phyloP scores from a whole-genome alignment of 2,797 vertebrate species.

The Valencia hispanica region DNA sequence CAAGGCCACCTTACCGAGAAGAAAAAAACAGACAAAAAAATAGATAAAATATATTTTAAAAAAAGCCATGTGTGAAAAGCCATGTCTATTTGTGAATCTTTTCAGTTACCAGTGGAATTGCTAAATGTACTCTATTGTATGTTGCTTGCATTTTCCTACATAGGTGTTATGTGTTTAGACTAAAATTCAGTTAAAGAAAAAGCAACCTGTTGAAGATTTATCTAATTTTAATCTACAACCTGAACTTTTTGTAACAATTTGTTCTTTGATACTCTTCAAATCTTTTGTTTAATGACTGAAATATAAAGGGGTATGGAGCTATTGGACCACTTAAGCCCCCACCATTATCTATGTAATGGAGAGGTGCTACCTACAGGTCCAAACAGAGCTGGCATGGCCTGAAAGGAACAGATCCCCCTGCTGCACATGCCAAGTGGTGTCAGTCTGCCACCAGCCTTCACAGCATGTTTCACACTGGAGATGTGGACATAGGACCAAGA shows the following conservation, averaged over 20 bases:
- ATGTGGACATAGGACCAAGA: conserved; percentile 45
- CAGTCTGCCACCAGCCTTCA: conserved; percentile 68
- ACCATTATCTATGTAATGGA: conserved; percentile 13
- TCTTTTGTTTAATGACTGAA: conserved; percentile 5
- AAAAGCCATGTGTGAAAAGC: no score
- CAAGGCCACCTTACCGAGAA: no score
- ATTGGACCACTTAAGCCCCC: conserved; percentile 3
- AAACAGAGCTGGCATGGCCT: conserved; percentile 68
- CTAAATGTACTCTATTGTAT: neutral
- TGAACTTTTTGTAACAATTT: neutral
- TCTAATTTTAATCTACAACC: neutral
- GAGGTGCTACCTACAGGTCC: conserved; percentile 44
- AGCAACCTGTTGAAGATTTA: neutral
- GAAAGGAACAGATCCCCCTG: conserved; percentile 64
- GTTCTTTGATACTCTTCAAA: neutral
- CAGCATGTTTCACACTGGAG: conserved; percentile 61
- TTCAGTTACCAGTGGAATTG: neutral
- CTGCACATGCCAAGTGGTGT: conserved; percentile 73
- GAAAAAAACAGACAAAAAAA: no score
- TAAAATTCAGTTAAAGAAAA: neutral
- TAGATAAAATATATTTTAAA: no score
- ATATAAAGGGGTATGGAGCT: neutral
- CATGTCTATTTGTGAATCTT: no score
- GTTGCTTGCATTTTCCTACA: neutral
- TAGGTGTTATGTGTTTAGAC: neutral